These are phyloP conservation scores for Halcyon smyrnensis DNA, from an alignment of 2,797 vertebrate species.

Conservation along the genomic window DNA sequence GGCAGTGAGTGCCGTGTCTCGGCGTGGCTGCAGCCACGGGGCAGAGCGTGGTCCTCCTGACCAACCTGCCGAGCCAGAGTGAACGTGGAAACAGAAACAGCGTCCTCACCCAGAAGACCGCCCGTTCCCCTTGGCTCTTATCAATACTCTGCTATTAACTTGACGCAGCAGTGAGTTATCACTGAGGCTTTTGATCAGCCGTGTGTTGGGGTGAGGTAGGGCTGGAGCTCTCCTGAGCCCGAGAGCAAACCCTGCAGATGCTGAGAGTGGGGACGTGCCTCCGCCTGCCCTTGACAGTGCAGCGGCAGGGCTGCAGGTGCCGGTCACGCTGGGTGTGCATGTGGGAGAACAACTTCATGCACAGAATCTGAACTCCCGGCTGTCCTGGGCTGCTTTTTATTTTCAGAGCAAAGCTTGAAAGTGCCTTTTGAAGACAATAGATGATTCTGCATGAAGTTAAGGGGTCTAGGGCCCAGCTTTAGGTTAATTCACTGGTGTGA, in stretches of 20 bases:
- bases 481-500: fast-evolving
- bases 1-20: fast-evolving
- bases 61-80: background rate
- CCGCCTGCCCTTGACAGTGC: background rate
- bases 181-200: background rate
- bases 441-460: background rate
- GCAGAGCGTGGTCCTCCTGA: background rate
- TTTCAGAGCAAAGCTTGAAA: background rate
- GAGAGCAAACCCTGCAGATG: background rate
- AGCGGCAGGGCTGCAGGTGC: background rate
- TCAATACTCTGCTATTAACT: background rate
- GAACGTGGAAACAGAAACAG: background rate
- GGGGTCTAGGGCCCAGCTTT: background rate
- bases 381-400: background rate
- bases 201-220: background rate
- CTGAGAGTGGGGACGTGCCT: background rate
- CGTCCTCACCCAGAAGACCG: background rate
- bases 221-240: background rate
- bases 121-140: background rate
- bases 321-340: background rate
- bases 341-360: background rate
- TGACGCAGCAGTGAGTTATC: background rate
- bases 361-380: background rate
- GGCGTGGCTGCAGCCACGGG: background rate
- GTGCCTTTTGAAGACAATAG: background rate